phyloP scores from a whole-genome alignment of 1,140 invertebrate species.

The Macrotrachela quadricornifera region DNA sequence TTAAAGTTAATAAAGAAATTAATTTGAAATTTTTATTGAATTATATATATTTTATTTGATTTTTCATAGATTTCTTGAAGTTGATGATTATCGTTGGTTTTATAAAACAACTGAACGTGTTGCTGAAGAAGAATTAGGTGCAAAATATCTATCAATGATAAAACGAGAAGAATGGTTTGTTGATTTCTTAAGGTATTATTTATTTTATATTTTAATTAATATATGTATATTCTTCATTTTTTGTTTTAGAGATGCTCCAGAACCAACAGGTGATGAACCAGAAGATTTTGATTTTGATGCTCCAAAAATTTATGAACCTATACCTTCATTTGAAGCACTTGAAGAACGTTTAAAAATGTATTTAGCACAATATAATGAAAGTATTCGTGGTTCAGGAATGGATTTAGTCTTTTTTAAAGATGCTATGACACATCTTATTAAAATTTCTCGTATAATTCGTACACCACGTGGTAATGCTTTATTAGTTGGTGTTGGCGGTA shows the following conservation, averaged over 20 bases:
- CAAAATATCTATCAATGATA: constrained; percentile 42
- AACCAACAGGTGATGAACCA: constrained; percentile 82
- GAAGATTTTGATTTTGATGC: constrained; percentile 66
- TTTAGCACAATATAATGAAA: constrained; percentile 79
- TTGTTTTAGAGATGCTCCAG: constrained; percentile 57
- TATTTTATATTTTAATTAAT: too few relatives aligned
- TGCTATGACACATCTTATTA: constrained; percentile 81
- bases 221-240: too few relatives aligned
- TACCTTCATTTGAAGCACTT: constrained; percentile 42
- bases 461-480: constrained; percentile 83
- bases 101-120: constrained; percentile 20
- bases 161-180: constrained; percentile 56
- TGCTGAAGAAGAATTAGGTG: constrained; percentile 19
- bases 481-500: constrained; percentile 79
- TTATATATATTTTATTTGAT: neutral
- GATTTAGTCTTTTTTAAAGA: constrained; percentile 94
- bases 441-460: constrained; percentile 77
- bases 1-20: neutral
- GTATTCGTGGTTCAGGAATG: constrained; percentile 78
- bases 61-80: constrained; percentile 18
- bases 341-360: constrained; percentile 75
- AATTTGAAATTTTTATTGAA: too few relatives aligned
- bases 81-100: constrained; percentile 24
- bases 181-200: constrained; percentile 59
- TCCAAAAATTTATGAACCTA: constrained; percentile 81